Evolutionary conservation across 35 echinoderm and acorn worm species (phyloP).

Genomic region (Patiria miniata): DNA sequence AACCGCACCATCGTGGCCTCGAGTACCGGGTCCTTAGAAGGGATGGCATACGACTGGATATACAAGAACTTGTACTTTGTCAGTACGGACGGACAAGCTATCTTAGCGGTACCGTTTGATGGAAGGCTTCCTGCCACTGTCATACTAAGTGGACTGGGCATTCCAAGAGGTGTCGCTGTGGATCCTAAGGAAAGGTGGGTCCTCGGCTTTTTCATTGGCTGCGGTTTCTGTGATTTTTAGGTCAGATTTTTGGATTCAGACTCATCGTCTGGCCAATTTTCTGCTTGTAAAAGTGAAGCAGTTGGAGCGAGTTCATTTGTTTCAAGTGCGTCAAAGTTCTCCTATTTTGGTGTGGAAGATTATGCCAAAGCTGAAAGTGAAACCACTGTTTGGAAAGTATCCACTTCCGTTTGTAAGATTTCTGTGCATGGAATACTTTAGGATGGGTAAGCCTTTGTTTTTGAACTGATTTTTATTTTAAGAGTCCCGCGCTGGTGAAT

Average conservation of each 20-base stretch:
- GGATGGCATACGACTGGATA: slow-evolving; percentile 84
- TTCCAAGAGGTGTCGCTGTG: slow-evolving; percentile 25
- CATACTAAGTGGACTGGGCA: neutral
- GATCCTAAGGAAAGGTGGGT: slow-evolving; percentile 29
- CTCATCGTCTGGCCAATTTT: too few relatives aligned
- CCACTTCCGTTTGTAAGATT: too few relatives aligned
- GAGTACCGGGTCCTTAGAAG: neutral
- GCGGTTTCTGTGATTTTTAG: neutral
- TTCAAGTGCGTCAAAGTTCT: too few relatives aligned
- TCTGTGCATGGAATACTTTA: too few relatives aligned
- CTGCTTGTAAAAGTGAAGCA: too few relatives aligned
- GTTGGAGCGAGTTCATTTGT: too few relatives aligned
- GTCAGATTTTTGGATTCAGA: neutral
- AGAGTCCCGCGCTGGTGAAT: too few relatives aligned
- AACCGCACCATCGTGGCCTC: neutral
- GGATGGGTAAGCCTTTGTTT: too few relatives aligned
- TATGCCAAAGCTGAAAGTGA: too few relatives aligned
- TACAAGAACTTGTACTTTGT: slow-evolving; percentile 72
- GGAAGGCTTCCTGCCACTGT: slow-evolving; percentile 25
- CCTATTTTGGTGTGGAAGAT: too few relatives aligned
- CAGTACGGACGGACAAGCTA: slow-evolving; percentile 2
- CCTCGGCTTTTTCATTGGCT: neutral
- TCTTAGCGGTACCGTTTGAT: slow-evolving; percentile 45
- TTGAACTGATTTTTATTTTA: too few relatives aligned
- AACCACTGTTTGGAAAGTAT: too few relatives aligned